Evolutionary conservation across 2,113 vertebrate genomes (phyloP), one percentile per base, ranked within the genome.

Genomic region (Tragelaphus imberbis): DNA sequence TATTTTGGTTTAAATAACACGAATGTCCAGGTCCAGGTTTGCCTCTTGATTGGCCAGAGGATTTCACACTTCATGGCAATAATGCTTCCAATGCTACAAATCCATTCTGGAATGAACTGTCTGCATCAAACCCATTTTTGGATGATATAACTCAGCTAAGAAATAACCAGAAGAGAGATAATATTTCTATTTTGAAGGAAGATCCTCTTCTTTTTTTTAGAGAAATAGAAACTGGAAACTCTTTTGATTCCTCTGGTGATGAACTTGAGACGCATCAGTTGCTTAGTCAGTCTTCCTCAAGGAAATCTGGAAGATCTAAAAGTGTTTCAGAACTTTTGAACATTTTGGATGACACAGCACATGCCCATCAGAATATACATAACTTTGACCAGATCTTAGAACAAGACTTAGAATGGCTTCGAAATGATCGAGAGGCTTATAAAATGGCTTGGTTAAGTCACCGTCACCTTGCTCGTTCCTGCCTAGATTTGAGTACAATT

Each of bases 361-460:
- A 93, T 51, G 98, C 98, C 96, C 95, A 27, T 59, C 96, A 88
- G 28, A 98, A 96, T 94, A 96, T 96, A 56, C 90, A 10, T 19
- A 96, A 97, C 8, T 98, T 98, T 68, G 98, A 97, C 28, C 98
- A 99, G 25, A 98, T 99, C 95, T 65, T 99, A 88, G 98, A 98
- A 91, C 99, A 99, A 51, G 99, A 99, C 85, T 97, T 99, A 97
- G 99, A 99, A 53, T 99, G 99, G 99, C 98, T 99, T 84, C 99
- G 99, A 80, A 99, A 99, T 94, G 99, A 99, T 92, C 99, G 99
- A 8, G 99, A 99, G 96, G 99, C 99, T 79, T 99, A 99, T 97
- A 99, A 99, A 97, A 99, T 99, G 99, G 99, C 99, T 91, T 99
- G 99, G 99, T 90, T 99, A 98, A 99, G 99, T 98, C 99, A 99